phyloP scores from a whole-genome alignment of 2,797 vertebrate genomes.

The Fundulus diaphanus region DNA sequence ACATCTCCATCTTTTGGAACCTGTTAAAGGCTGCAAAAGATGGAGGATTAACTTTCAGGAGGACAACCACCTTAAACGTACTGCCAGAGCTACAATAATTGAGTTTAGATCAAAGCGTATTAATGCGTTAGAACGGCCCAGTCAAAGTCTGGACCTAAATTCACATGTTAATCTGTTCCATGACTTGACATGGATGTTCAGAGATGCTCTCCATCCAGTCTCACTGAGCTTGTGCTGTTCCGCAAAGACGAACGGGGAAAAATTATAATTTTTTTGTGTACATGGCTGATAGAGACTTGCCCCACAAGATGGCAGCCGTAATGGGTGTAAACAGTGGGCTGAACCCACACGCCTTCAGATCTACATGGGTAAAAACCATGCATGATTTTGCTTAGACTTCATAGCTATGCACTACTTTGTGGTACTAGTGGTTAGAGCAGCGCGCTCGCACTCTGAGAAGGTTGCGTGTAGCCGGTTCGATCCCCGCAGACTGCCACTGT shows the following conservation, averaged over 20 bases:
- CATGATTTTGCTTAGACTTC: neutral
- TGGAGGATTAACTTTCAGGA: too few relatives aligned
- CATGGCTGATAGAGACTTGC: neutral
- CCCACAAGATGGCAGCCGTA: neutral
- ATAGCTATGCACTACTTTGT: neutral
- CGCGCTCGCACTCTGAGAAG: too few relatives aligned
- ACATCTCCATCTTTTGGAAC: too few relatives aligned
- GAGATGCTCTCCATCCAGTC: neutral
- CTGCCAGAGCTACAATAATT: too few relatives aligned
- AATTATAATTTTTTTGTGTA: neutral
- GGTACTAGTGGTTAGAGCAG: too few relatives aligned
- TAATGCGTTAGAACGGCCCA: neutral
- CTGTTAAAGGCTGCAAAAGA: too few relatives aligned
- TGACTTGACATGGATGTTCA: neutral
- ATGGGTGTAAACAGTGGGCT: neutral
- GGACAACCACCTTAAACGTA: too few relatives aligned
- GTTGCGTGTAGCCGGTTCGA: too few relatives aligned
- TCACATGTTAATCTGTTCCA: neutral
- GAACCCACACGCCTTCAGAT: neutral
- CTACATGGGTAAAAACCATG: neutral
- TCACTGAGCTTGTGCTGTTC: neutral
- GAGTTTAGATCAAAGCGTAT: too few relatives aligned
- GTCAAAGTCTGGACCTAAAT: neutral
- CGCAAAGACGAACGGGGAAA: neutral
- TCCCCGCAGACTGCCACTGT: too few relatives aligned